Conservation (phyloP, 2,888 invertebrate genomes). For the Lysandra coridon region DNA sequence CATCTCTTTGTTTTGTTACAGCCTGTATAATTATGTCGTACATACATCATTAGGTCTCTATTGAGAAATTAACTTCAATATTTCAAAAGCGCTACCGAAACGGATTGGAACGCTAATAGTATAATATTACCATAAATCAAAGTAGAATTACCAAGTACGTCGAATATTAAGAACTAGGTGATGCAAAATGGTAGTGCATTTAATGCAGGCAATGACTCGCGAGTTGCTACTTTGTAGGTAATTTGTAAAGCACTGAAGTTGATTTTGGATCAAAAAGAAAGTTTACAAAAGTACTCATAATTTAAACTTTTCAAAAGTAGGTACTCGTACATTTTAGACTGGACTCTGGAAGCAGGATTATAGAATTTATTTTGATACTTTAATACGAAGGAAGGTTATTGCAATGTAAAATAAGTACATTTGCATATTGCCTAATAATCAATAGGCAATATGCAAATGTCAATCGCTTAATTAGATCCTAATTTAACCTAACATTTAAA, state of each 20-base stretch:
- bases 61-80: slow-evolving; percentile 34
- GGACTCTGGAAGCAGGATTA: too few relatives aligned
- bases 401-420: too few relatives aligned
- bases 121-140: slow-evolving; percentile 30
- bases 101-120: slow-evolving; percentile 28
- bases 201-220: not conserved
- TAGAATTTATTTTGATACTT: too few relatives aligned
- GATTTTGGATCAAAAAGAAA: not conserved
- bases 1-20: too few relatives aligned
- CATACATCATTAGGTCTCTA: slow-evolving; percentile 34
- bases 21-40: not conserved
- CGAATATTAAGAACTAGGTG: slow-evolving; percentile 19
- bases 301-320: too few relatives aligned
- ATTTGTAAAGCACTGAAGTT: not conserved
- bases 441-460: too few relatives aligned
- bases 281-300: not conserved
- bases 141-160: slow-evolving; percentile 27
- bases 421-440: too few relatives aligned
- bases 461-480: not conserved
- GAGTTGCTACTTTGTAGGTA: not conserved
- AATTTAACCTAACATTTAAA: not conserved
- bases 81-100: slow-evolving; percentile 25
- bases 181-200: slow-evolving; percentile 2
- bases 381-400: too few relatives aligned
- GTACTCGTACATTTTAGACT: too few relatives aligned